Percentiles rank a stretch among this genome's conserved stretches.
Conservation (phyloP, 2,113 vertebrate species). For the Tringa solitaria region DNA sequence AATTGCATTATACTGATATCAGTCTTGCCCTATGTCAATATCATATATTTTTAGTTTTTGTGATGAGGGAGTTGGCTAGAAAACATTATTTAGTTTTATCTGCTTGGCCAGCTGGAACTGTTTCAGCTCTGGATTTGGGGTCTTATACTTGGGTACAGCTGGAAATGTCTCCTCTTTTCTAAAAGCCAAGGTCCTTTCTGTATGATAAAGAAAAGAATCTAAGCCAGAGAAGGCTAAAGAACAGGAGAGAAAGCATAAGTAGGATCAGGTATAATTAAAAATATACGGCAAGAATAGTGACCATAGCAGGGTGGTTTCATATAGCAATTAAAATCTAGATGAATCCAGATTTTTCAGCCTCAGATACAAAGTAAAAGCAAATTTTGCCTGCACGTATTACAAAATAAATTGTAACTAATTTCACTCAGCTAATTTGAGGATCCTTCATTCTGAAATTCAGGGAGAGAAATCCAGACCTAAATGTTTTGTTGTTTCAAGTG, state of each 20-base stretch:
- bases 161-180: background rate
- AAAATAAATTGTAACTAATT: background rate
- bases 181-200: background rate
- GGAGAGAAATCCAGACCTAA: background rate
- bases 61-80: background rate
- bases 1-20: background rate
- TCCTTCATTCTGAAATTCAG: background rate
- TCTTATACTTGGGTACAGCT: background rate
- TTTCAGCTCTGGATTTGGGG: background rate
- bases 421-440: background rate
- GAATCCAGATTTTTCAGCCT: background rate
- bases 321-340: background rate
- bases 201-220: background rate
- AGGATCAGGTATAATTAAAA: background rate
- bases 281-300: background rate
- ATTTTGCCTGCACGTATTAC: background rate
- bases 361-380: background rate
- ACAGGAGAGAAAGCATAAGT: background rate
- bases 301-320: accelerated
- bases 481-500: background rate
- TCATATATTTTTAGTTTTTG: background rate
- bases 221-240: background rate
- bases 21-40: background rate
- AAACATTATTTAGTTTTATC: background rate
- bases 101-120: background rate